Percentiles rank a stretch among this genome's conserved stretches.
These are phyloP conservation scores for Limnephilus marmoratus DNA, from an alignment of 2,888 invertebrate genomes.

Conservation along the genomic window DNA sequence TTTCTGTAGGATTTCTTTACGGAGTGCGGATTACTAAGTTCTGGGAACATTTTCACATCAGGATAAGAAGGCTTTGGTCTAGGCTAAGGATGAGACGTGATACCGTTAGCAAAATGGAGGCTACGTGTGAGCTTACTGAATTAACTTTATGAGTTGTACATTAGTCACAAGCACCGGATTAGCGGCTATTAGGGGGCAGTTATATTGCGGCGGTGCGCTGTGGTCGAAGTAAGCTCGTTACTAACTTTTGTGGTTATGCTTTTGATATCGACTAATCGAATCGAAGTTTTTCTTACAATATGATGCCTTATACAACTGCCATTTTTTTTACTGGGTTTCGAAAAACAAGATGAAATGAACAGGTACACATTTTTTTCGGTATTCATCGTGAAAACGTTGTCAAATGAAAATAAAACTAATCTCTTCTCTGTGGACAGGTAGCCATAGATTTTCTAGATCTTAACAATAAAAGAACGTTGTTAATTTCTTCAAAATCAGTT, in stretches of 20 bases:
- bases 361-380: no score
- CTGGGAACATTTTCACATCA: constrained; percentile 54
- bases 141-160: constrained; percentile 48
- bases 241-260: not conserved
- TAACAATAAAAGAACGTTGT: no score
- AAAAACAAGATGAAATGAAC: not conserved
- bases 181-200: constrained; percentile 21
- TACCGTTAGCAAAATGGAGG: constrained; percentile 56
- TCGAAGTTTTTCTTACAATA: not conserved
- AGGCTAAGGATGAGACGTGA: constrained; percentile 55
- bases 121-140: constrained; percentile 48
- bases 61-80: constrained; percentile 54
- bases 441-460: no score
- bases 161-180: constrained; percentile 48
- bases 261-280: not conserved
- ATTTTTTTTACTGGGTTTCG: not conserved
- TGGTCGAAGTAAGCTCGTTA: not conserved
- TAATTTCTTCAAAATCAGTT: no score
- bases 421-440: no score
- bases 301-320: not conserved
- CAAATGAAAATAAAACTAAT: no score
- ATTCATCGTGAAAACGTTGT: no score
- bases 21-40: constrained; percentile 54
- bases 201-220: not conserved
- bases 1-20: constrained; percentile 50